Base-by-base conservation (phyloP, 2,113 vertebrate genomes). In the Bolborhynchus lineola region DNA sequence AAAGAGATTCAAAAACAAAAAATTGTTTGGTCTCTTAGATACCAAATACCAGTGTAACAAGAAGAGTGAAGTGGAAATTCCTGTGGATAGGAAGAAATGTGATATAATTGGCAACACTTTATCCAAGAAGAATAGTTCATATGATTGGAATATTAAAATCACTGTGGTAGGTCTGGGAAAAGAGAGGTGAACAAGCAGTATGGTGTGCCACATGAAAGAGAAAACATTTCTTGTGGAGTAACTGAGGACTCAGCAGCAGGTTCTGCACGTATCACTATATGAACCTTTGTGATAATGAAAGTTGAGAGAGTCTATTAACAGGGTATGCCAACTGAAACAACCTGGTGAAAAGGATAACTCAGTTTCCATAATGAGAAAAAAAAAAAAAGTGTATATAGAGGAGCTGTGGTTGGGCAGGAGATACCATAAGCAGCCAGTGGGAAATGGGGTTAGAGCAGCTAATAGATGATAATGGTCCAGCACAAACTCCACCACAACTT, bases 261-360 rank as follows among this genome's bases (percentile, higher is more conserved):
- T 69, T 90, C 47, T 76, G n/a, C 13, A 44, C 0, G 0, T 42
- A 17, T 1, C 0, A 0, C 10, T 41, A 16, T 11, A 39, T 1
- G 2, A 39, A 71, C 55, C 17, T 81, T 18, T 16, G 10, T 29
- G 28, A 26, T 21, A 64, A 64, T 16, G 15, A 85, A 89, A 11
- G 28, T 65, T 49, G 63, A 31, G 20, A 76, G 5, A 69, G 16
- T 79, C 52, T 49, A 62, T n/a, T 15, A 68, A 67, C 4, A 7
- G 37, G 3, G 4, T 39, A 13, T 71, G 46, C 12, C 33, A 47
- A 31, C 31, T 60, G 41, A 60, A 87, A 68, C 9, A 29, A 24
- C 12, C 15, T 76, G 33, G 47, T n/a, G 72, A 90, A 70, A 13
- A 53, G 19, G 41, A 5, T 52, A 68, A 90, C 11, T 42, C 46